Conservation (phyloP, 2,797 vertebrate species). For the Psittacula echo region DNA sequence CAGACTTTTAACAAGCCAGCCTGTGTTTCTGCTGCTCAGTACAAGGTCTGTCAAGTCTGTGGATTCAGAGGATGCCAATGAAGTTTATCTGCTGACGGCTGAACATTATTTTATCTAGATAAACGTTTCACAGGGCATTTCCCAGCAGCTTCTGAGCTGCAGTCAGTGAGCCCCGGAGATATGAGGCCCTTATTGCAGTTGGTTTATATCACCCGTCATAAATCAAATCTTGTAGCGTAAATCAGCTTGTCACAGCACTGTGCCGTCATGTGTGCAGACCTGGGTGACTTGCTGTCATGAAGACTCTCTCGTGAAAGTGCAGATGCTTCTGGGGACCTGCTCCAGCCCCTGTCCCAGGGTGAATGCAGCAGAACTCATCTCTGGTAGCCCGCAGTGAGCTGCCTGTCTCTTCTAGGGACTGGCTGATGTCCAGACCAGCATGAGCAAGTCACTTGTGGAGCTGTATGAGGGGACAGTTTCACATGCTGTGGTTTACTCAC, state of each 20-base stretch:
- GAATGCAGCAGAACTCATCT: accelerated
- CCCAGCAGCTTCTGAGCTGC: slow-evolving; percentile 18
- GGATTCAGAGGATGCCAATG: not conserved
- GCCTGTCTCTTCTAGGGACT: not conserved
- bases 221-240: not conserved
- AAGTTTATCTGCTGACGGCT: not conserved
- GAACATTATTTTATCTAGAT: slow-evolving; percentile 9
- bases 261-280: accelerated
- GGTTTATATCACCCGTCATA: not conserved
- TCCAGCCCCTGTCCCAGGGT: not conserved
- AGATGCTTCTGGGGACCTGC: not conserved
- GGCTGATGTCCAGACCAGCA: not conserved
- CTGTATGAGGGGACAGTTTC: not conserved
- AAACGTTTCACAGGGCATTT: slow-evolving; percentile 28
- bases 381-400: not conserved
- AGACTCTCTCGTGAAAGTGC: not conserved
- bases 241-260: not conserved
- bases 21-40: not conserved
- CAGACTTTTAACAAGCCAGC: not conserved
- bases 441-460: not conserved
- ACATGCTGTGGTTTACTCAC: not conserved
- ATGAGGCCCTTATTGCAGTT: not conserved
- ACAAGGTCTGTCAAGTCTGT: not conserved
- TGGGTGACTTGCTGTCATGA: not conserved
- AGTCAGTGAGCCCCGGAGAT: not conserved